Base-by-base conservation (phyloP, 1,140 invertebrate species). In the Patella vulgata region DNA sequence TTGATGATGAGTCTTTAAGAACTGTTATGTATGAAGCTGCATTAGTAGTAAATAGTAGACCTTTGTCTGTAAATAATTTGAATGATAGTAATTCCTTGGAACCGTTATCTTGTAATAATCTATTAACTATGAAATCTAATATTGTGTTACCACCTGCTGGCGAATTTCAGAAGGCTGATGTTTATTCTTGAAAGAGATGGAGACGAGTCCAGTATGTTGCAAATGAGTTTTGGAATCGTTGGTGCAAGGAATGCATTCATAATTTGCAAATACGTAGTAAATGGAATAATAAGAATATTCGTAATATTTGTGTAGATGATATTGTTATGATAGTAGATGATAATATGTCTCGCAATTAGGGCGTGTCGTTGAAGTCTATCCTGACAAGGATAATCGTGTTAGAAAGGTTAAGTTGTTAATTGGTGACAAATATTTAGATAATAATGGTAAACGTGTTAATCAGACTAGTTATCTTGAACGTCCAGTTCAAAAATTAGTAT, bases 201-300 rank as follows among this genome's bases (percentile, higher is more conserved):
- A 14, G 66, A 51, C 53, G 42, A 40, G 57, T 68, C 1, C 66
- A 68, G 33, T 39, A 63, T 52, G 9, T 63, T 6, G 31, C 43
- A 17, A 43, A 64, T 39, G 23, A 55, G 39, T 68, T 68, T 47
- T 68, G 66, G 66, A 52, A 39, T 14, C 43, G 66, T 0, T 68
- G 57, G 60, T 11, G 25, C 2, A 48, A 50, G 28, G 50, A 66
- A 30, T 66, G 39, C 31, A 17, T 62, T 5, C 52, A 28, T 23
- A 43, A 21, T n/a, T 17, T 63, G 6, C 65, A 63, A 58, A 1
- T 21, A 12, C 28, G 64, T 12, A 2, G 21, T 12, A 67, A 67
- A 25, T 67, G 65, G 59, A 9, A 11, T n/a, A 11, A 6, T n/a
- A 30, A 19, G 30, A 48, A 40, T 17, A 21, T 23, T 54, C n/a